These are phyloP conservation scores for Gymnorhina tibicen DNA, from an alignment of 2,113 vertebrate genomes.

Conservation along the genomic window DNA sequence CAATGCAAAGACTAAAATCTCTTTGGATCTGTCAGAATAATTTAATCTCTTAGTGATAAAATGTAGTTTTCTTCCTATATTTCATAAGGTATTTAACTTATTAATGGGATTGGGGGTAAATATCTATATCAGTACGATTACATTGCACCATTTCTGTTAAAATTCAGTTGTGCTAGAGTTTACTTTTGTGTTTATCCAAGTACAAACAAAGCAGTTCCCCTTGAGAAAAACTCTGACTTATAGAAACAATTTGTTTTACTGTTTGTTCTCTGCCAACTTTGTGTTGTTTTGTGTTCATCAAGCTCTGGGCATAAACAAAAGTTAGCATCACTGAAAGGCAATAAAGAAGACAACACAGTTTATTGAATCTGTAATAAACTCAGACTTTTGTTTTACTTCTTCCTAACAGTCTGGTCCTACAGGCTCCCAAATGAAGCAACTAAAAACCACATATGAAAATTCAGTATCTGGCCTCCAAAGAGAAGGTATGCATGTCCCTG, in stretches of 20 bases:
- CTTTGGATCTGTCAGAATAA: neutral
- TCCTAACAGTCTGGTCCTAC: neutral
- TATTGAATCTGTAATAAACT: neutral
- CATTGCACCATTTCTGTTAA: neutral
- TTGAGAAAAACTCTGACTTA: neutral
- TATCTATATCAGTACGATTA: neutral
- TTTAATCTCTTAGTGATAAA: neutral
- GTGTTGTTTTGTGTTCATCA: neutral
- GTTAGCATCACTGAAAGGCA: neutral
- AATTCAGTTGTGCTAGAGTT: neutral
- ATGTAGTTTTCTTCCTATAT: neutral
- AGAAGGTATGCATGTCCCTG: accelerated
- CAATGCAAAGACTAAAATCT: neutral
- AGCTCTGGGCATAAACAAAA: neutral
- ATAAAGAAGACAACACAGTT: neutral
- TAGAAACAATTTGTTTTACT: neutral
- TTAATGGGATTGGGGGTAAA: neutral
- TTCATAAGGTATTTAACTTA: neutral
- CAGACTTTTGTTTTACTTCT: neutral
- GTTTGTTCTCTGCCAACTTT: neutral
- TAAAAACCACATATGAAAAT: neutral
- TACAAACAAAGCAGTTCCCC: neutral
- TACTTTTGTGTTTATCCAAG: neutral
- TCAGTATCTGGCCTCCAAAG: neutral
- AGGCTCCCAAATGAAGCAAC: neutral